phyloP scores from a whole-genome alignment of 2,797 vertebrate species.

The Dicrostonyx torquatus region DNA sequence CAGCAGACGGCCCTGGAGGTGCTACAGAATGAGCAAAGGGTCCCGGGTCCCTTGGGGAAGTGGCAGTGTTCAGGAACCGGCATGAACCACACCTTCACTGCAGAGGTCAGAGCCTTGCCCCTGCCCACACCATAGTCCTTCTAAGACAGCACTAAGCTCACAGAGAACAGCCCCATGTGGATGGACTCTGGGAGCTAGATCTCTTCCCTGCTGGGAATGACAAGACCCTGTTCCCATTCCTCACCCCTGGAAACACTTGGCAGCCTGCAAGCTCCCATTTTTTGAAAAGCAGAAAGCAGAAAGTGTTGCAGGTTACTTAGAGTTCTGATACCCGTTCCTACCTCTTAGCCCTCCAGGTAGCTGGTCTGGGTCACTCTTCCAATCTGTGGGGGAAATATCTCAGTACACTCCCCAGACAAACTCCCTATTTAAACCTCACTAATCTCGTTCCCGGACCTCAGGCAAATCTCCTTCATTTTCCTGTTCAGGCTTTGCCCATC shows the following conservation, averaged over 20 bases:
- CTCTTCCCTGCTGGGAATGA: background rate
- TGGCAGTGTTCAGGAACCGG: constrained; percentile 73
- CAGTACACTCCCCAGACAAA: background rate
- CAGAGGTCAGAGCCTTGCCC: constrained; percentile 52
- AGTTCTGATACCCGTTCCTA: background rate
- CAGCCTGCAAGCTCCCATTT: background rate
- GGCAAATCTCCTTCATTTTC: too few species aligned
- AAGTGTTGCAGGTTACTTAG: background rate
- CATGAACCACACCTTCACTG: constrained; percentile 65
- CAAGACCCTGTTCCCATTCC: background rate
- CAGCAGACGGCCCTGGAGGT: constrained; percentile 94
- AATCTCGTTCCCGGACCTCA: background rate
- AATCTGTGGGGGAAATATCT: background rate
- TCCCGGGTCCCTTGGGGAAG: constrained; percentile 89
- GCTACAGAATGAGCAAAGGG: constrained; percentile 90
- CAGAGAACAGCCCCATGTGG: too few species aligned
- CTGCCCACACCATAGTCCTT: background rate
- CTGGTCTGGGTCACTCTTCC: background rate
- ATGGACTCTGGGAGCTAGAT: too few species aligned
- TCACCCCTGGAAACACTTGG: background rate
- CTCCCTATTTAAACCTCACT: background rate
- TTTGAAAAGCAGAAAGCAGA: background rate
- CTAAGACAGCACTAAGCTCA: background rate
- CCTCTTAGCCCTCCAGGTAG: too few species aligned
- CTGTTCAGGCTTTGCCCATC: background rate